Percentiles rank a stretch among this genome's conserved stretches.
These are phyloP conservation scores for Chloroclysta siterata DNA, from an alignment of 2,888 invertebrate species.

Conservation along the genomic window DNA sequence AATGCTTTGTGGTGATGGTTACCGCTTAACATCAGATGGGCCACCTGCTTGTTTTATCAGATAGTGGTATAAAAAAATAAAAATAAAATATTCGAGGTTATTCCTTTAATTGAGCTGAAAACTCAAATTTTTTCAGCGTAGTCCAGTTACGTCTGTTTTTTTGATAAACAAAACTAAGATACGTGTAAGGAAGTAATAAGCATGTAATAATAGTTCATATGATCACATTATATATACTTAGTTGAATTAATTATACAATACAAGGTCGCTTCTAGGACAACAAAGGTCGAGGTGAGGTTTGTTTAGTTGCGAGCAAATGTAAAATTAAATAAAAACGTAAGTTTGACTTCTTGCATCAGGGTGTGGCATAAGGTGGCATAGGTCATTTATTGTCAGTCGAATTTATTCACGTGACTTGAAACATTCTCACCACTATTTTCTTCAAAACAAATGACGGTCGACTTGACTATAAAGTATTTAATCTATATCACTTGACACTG, in stretches of 20 bases:
- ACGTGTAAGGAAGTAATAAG: background rate
- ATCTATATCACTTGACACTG: too few species aligned
- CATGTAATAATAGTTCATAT: background rate
- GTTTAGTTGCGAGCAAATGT: slow-evolving; percentile 20
- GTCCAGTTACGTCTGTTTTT: too few species aligned
- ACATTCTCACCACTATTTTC: too few species aligned
- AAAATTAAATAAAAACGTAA: slow-evolving; percentile 14
- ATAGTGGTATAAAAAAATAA: too few species aligned
- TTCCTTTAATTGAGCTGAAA: too few species aligned
- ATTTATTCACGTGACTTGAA: background rate
- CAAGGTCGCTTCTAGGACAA: slow-evolving; percentile 42
- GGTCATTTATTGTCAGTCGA: background rate
- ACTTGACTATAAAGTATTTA: too few species aligned
- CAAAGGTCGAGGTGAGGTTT: slow-evolving; percentile 36
- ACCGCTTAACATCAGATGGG: too few species aligned
- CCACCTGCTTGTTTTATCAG: too few species aligned
- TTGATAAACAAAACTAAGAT: background rate
- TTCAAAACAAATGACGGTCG: too few species aligned
- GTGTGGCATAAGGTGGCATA: background rate
- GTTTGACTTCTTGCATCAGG: background rate
- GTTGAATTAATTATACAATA: slow-evolving; percentile 13
- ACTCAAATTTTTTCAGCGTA: too few species aligned
- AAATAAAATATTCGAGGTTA: too few species aligned
- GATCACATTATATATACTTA: background rate
- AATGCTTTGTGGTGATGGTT: too few species aligned